Percentiles rank a stretch among this genome's conserved stretches.
phyloP scores from a whole-genome alignment of 2,113 vertebrate genomes.

The Plestiodon gilberti region DNA sequence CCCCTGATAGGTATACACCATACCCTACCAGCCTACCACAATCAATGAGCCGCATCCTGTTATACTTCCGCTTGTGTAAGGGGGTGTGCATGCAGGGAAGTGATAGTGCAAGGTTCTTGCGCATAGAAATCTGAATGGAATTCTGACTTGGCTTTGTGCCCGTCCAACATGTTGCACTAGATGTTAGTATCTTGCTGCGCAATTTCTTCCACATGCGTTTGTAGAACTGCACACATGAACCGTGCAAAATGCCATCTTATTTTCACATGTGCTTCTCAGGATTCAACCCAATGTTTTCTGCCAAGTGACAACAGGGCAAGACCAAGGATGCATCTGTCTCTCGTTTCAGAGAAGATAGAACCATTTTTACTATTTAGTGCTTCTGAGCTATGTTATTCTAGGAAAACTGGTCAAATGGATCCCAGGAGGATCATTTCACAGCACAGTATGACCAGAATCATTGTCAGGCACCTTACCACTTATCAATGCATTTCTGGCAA shows the following conservation, averaged over 20 bases:
- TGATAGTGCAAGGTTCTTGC: too few species aligned
- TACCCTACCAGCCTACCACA: not conserved
- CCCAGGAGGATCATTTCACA: not conserved
- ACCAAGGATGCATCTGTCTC: not conserved
- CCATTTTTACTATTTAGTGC: not conserved
- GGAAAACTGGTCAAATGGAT: not conserved
- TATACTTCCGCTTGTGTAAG: too few species aligned
- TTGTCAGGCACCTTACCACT: conserved; percentile 81
- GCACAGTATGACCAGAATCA: conserved; percentile 6
- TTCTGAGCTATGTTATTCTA: not conserved
- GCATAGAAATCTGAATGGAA: too few species aligned
- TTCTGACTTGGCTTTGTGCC: too few species aligned
- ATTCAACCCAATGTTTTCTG: not conserved
- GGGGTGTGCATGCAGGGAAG: too few species aligned
- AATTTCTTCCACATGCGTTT: too few species aligned
- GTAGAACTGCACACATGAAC: too few species aligned
- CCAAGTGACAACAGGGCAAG: not conserved
- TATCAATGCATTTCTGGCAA: conserved; percentile 99
- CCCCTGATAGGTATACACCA: not conserved
- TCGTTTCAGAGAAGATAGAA: not conserved
- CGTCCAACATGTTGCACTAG: too few species aligned
- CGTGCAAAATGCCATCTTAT: too few species aligned
- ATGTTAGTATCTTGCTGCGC: too few species aligned
- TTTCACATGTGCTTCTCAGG: too few species aligned
- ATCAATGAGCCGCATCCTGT: too few species aligned